phyloP scores from a whole-genome alignment of 2,797 vertebrate species.

The Sparus aurata region DNA sequence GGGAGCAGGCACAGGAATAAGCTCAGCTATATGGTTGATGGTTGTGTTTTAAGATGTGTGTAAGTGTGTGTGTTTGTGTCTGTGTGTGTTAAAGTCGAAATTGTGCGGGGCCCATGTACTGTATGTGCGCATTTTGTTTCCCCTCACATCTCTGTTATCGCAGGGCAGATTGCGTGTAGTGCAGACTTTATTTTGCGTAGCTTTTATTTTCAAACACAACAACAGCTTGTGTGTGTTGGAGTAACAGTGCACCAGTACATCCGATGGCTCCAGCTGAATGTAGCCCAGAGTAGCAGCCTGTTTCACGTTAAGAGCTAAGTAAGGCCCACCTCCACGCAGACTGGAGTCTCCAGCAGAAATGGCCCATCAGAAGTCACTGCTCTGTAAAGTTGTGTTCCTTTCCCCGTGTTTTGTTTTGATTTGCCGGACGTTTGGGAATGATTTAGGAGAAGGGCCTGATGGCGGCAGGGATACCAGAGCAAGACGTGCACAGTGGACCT shows the following conservation, averaged over 20 bases:
- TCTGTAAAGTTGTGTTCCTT: constrained; percentile 78
- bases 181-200: constrained; percentile 35
- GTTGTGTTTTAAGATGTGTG: constrained; percentile 41
- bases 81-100: constrained; percentile 34
- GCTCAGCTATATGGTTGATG: constrained; percentile 25
- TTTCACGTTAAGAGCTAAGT: constrained; percentile 72
- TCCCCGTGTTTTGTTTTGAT: constrained; percentile 84
- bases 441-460: constrained; percentile 83
- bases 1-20: constrained; percentile 55
- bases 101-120: constrained; percentile 7
- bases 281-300: constrained; percentile 73
- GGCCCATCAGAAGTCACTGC: constrained; percentile 84
- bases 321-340: constrained; percentile 70
- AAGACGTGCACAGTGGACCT: constrained; percentile 72
- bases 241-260: constrained; percentile 47
- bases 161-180: constrained; percentile 37
- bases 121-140: constrained; percentile 8
- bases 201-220: constrained; percentile 61
- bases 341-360: constrained; percentile 77
- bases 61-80: constrained; percentile 27
- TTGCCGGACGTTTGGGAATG: constrained; percentile 85
- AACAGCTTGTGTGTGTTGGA: constrained; percentile 43
- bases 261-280: constrained; percentile 43
- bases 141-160: constrained; percentile 26
- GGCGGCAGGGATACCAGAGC: constrained; percentile 79